Conservation (phyloP, 2,113 vertebrate species). For the Rafetus swinhoei region DNA sequence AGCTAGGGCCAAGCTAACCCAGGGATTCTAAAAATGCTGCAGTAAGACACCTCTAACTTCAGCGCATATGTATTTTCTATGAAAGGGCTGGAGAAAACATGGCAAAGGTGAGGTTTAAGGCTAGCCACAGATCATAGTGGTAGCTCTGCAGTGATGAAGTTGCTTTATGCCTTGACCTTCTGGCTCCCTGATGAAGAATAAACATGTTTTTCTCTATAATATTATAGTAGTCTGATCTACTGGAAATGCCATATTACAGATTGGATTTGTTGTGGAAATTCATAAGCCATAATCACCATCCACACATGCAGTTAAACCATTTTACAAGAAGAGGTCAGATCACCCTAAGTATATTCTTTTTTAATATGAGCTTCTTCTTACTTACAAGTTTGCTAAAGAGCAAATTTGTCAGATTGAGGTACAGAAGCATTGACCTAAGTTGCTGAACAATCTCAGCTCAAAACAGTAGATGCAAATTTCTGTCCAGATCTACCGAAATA, state of each 20-base stretch:
- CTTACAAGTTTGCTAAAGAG: not conserved
- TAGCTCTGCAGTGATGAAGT: not conserved
- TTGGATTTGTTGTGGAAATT: not conserved
- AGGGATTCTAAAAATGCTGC: not conserved
- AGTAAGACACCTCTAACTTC: not conserved
- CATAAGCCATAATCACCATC: not conserved
- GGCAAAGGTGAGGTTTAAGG: not conserved
- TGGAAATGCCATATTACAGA: accelerated
- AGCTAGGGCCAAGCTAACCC: not conserved
- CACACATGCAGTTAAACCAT: not conserved
- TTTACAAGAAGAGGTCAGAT: not conserved
- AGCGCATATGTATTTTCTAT: too few species aligned
- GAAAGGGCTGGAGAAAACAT: not conserved
- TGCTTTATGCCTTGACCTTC: not conserved
- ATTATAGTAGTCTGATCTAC: not conserved
- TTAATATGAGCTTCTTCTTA: not conserved
- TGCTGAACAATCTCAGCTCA: not conserved
- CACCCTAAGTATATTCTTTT: accelerated
- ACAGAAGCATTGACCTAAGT: not conserved
- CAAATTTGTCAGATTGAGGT: not conserved
- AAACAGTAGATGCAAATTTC: not conserved
- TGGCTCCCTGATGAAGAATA: not conserved
- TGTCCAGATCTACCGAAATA: not conserved
- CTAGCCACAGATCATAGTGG: not conserved
- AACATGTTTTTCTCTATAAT: not conserved